Evolutionary conservation across 2,113 vertebrate species (phyloP), one percentile per base, ranked within the genome.

Genomic region (Nycticryphes semicollaris): DNA sequence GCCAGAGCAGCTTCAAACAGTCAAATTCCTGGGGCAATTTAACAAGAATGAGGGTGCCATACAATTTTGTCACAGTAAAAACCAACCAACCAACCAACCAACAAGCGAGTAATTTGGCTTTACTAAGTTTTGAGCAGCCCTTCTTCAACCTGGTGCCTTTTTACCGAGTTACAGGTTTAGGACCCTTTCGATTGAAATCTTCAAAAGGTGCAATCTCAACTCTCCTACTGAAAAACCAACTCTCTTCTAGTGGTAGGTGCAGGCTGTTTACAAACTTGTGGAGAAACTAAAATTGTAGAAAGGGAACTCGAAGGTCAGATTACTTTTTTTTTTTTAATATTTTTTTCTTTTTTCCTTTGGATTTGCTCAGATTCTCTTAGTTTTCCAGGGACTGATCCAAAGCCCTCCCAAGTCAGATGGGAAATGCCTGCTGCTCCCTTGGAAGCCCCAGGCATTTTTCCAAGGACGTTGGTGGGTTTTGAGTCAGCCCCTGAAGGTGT

Each of bases 51-150:
- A 96, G 73, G 74, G 63, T 91, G 84, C 84, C 83, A 72, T 69
- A 60, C 16, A 47, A 72, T 70, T 87, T 81, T 81, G 22, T 84
- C 67, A 27, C 4, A 18, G 76, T 63, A 31, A 73, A 87, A 93
- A 53, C 8, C 4, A 53, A 68, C 68, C 77, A 78, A 56, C 41
- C 85, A 93, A 53, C 8, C 4, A 53, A 68, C 68, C 77, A 78
- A 56, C 41, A 33, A 18, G 66, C 1, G 10, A 72, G 53, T 69
- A 66, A 94, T 91, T 93, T 76, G 90, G 92, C 90, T 95, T 93
- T 57, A 43, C 62, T 45, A 62, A 53, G 84, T 96, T 93, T 92
- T 94, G 57, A 96, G 96, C 92, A 94, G 96, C 96, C 93, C 87
- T 82, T 84, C 83, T 92, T 90, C 35, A 88, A 13, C 87, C 87